phyloP scores from a whole-genome alignment of 2,888 invertebrate genomes.

The Meloe dianella region DNA sequence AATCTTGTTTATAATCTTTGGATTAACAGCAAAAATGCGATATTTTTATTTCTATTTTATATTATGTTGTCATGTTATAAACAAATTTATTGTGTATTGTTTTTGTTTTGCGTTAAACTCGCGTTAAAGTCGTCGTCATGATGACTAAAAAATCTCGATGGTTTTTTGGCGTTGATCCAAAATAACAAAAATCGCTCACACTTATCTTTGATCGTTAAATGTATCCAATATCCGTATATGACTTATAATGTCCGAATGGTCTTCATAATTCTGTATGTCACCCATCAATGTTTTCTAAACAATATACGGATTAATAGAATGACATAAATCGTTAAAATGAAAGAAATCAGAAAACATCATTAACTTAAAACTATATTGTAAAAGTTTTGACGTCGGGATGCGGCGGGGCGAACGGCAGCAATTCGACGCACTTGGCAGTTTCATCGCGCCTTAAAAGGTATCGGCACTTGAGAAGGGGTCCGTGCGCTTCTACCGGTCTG shows the following conservation, averaged over 20 bases:
- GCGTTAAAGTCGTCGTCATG: neutral
- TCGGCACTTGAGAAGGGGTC: constrained; percentile 59
- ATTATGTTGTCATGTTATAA: neutral
- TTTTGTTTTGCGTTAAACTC: neutral
- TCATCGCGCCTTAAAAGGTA: constrained; percentile 60
- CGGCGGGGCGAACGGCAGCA: constrained; percentile 46
- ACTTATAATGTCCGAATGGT: neutral
- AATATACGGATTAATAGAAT: neutral
- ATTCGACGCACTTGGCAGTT: constrained; percentile 58
- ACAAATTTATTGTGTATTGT: constrained; percentile 1
- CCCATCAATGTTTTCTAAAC: neutral
- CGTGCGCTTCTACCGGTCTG: constrained; percentile 43
- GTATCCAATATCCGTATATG: neutral
- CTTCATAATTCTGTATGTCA: neutral
- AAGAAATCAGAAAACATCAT: neutral
- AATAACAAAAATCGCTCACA: neutral
- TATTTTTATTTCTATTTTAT: neutral
- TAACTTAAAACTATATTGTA: constrained; percentile 7
- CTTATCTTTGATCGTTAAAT: neutral
- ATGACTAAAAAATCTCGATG: neutral
- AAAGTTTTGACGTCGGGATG: constrained; percentile 30
- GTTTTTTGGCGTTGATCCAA: neutral
- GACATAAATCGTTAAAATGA: neutral
- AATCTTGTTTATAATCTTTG: neutral
- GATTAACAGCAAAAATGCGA: neutral